Conservation (phyloP, 2,888 invertebrate species). For the Lithophane leautieri region DNA sequence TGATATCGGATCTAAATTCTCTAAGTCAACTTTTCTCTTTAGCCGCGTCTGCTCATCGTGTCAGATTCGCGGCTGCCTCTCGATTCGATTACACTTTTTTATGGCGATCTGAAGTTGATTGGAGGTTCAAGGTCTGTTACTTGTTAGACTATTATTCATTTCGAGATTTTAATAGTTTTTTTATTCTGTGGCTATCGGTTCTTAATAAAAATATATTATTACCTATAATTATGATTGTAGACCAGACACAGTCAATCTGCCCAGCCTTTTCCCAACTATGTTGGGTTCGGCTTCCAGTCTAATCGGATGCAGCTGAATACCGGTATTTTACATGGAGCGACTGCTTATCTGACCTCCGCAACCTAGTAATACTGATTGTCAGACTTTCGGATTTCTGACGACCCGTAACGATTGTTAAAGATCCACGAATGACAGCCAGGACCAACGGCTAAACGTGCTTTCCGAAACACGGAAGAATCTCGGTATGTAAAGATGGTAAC, state of each 20-base stretch:
- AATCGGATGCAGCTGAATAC: too few relatives aligned
- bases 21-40: conserved; percentile 13
- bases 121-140: conserved; percentile 37
- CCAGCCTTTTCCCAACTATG: neutral
- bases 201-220: neutral
- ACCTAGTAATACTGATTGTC: neutral
- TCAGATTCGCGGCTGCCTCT: conserved; percentile 30
- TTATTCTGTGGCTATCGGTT: neutral
- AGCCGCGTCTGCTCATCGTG: neutral
- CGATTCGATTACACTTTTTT: conserved; percentile 30
- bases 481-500: too few relatives aligned
- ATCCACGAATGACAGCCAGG: too few relatives aligned
- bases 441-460: too few relatives aligned
- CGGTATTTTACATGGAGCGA: too few relatives aligned
- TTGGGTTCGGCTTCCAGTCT: neutral
- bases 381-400: neutral
- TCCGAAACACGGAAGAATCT: too few relatives aligned
- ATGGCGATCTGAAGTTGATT: neutral
- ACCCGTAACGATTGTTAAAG: neutral
- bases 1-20: conserved; percentile 16
- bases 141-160: conserved; percentile 7
- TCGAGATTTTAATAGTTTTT: neutral
- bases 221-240: too few relatives aligned
- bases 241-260: neutral
- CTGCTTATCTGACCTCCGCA: too few relatives aligned